phyloP scores from a whole-genome alignment of 2,113 vertebrate species.

The Butorides virescens region DNA sequence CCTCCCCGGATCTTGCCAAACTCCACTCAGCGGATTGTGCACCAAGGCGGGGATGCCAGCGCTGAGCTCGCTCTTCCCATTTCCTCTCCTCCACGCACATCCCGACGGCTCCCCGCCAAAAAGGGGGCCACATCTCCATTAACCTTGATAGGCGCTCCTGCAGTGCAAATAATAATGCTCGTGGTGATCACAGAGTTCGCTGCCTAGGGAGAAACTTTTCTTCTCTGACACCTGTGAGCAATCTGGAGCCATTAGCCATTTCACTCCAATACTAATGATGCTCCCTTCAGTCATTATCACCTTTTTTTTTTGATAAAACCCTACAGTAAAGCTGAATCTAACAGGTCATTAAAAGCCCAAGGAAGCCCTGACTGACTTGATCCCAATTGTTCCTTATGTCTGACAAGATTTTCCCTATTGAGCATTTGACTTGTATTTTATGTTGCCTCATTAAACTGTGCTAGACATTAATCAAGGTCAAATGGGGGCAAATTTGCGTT shows the following conservation, averaged over 20 bases:
- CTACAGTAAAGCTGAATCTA: slow-evolving; percentile 45
- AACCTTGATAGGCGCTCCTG: slow-evolving; percentile 26
- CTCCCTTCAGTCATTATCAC: slow-evolving; percentile 60
- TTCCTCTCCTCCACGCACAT: not conserved
- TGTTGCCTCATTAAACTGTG: slow-evolving; percentile 56
- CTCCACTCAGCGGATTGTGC: not conserved
- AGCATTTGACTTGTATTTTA: slow-evolving; percentile 52
- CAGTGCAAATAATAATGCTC: not conserved
- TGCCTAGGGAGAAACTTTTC: slow-evolving; percentile 36
- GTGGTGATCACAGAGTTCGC: slow-evolving; percentile 4
- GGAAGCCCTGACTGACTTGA: slow-evolving; percentile 45
- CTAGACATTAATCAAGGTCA: slow-evolving; percentile 65
- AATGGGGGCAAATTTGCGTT: slow-evolving; percentile 25
- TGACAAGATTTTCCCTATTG: slow-evolving; percentile 53
- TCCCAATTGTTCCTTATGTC: slow-evolving; percentile 57
- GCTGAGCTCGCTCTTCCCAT: not conserved
- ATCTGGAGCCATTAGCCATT: slow-evolving; percentile 49
- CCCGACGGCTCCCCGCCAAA: accelerated
- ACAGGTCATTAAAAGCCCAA: slow-evolving; percentile 54
- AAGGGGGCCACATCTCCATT: not conserved
- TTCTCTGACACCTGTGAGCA: slow-evolving; percentile 46
- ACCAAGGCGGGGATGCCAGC: not conserved
- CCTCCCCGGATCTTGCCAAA: not conserved
- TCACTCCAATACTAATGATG: slow-evolving; percentile 49
- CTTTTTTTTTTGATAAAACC: slow-evolving; percentile 10